Evolutionary conservation across 2,797 vertebrate genomes (phyloP).

Genomic region (Paguma larvata): DNA sequence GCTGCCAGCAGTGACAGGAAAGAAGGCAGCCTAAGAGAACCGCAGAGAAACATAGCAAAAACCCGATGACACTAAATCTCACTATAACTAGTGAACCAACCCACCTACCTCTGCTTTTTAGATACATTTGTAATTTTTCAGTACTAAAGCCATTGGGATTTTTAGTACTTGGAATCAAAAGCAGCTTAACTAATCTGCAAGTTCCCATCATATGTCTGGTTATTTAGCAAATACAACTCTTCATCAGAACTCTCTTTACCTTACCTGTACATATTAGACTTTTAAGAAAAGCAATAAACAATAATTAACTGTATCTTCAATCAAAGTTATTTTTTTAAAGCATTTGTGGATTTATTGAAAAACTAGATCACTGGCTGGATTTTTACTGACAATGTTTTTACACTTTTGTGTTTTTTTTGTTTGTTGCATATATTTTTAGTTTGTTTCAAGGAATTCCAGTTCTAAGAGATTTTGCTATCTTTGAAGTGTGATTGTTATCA

Average conservation of each 20-base stretch:
- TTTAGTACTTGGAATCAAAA: not conserved
- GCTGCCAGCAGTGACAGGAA: not conserved
- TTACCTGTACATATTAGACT: not conserved
- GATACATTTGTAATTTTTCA: not conserved
- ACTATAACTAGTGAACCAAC: not conserved
- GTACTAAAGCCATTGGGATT: not conserved
- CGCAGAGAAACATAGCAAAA: not conserved
- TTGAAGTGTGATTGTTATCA: slow-evolving; percentile 1
- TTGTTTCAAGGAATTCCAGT: not conserved
- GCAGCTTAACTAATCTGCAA: not conserved
- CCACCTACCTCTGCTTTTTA: not conserved
- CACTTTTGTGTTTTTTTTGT: not conserved
- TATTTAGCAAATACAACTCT: not conserved
- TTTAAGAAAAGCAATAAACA: not conserved
- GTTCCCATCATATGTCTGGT: not conserved
- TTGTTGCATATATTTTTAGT: slow-evolving; percentile 11
- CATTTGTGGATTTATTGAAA: not conserved
- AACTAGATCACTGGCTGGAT: not conserved
- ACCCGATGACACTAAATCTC: not conserved
- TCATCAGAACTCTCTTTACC: not conserved
- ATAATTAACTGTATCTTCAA: not conserved
- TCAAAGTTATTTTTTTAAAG: not conserved
- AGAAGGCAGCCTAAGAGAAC: not conserved
- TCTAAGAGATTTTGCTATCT: slow-evolving; percentile 28
- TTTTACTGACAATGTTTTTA: slow-evolving; percentile 15